phyloP scores from a whole-genome alignment of 2,113 vertebrate genomes.

The Centrocercus urophasianus region DNA sequence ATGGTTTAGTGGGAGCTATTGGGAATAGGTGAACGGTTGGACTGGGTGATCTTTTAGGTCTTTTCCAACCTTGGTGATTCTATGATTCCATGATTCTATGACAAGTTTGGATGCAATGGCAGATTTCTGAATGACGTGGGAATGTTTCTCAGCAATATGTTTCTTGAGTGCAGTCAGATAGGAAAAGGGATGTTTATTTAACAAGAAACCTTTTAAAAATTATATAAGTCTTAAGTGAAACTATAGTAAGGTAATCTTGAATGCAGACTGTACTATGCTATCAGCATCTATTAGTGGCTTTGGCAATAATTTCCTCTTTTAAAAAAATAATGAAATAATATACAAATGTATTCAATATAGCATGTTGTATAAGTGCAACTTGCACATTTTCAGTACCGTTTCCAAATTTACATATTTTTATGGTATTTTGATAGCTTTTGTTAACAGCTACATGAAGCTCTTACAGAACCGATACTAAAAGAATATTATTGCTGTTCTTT shows the following conservation, averaged over 20 bases:
- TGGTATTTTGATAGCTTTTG: background rate
- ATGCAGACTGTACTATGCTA: background rate
- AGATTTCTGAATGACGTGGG: background rate
- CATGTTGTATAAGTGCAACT: background rate
- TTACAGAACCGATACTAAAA: background rate
- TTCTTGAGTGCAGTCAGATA: background rate
- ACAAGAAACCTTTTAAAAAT: background rate
- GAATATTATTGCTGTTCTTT: background rate
- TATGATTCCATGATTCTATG: too few species aligned
- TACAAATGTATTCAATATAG: fast-evolving
- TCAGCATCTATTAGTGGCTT: background rate
- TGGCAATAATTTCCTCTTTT: background rate
- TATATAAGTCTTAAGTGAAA: background rate
- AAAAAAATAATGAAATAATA: background rate
- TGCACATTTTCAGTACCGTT: background rate
- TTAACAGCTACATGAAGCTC: background rate
- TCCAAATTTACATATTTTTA: background rate
- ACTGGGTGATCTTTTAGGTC: too few species aligned
- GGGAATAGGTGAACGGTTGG: too few species aligned
- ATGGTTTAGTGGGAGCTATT: too few species aligned
- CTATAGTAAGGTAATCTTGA: background rate
- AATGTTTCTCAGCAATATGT: background rate
- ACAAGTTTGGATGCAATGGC: background rate
- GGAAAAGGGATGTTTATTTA: background rate
- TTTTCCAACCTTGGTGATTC: too few species aligned